phyloP scores from a whole-genome alignment of 2,113 vertebrate species.

The Embiotoca jacksoni region DNA sequence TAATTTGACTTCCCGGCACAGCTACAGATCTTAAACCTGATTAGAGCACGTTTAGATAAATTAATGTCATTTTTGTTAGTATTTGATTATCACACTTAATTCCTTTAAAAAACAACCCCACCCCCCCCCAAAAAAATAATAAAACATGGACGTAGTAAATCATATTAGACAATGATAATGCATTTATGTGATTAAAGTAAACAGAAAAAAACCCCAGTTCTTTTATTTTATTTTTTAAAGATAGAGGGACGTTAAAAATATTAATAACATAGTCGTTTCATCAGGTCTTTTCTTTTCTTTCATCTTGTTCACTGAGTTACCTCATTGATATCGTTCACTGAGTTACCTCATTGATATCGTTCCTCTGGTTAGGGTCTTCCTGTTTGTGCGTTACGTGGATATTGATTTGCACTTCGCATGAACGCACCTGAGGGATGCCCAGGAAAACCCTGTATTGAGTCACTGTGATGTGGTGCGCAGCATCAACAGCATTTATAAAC shows the following conservation, averaged over 20 bases:
- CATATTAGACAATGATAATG: too few species aligned
- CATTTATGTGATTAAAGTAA: too few species aligned
- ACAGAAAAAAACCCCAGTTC: too few species aligned
- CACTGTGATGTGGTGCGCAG: not conserved
- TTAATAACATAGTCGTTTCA: too few species aligned
- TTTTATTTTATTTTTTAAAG: too few species aligned
- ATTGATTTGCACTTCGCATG: not conserved
- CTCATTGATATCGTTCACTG: too few species aligned
- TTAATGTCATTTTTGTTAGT: not conserved
- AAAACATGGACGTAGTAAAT: too few species aligned
- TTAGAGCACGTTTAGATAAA: not conserved
- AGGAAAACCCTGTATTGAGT: slow-evolving; percentile 73
- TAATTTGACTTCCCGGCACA: slow-evolving; percentile 63
- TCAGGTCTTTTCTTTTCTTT: not conserved
- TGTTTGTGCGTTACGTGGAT: not conserved
- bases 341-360: not conserved
- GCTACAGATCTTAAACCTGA: slow-evolving; percentile 47
- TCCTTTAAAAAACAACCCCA: too few species aligned
- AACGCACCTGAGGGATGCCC: slow-evolving; percentile 58
- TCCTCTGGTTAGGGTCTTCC: not conserved
- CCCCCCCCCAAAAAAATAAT: too few species aligned
- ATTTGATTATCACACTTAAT: not conserved
- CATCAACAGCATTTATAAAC: not conserved
- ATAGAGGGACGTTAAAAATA: too few species aligned
- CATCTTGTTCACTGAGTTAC: not conserved